Percentiles rank a stretch among this genome's conserved stretches.
phyloP scores from a whole-genome alignment of 2,113 vertebrate species.

The Vicugna pacos region DNA sequence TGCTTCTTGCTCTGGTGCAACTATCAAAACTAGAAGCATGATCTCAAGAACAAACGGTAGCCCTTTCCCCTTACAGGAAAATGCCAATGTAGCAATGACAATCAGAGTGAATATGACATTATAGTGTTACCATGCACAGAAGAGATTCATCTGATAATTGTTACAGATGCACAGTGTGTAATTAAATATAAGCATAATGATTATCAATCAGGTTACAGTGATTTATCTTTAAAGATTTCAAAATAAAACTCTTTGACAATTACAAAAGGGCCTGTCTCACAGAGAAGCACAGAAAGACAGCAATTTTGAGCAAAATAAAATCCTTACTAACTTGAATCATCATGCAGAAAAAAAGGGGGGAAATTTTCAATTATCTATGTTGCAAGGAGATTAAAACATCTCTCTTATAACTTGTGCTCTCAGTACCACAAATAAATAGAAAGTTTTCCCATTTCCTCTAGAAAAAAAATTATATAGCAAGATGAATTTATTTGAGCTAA shows the following conservation, averaged over 20 bases:
- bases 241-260: slow-evolving; percentile 28
- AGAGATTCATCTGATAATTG: neutral
- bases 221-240: slow-evolving; percentile 15
- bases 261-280: neutral
- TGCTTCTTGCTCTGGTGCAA: neutral
- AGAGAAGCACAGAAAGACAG: neutral
- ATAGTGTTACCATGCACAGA: neutral
- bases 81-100: rapidly evolving
- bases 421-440: slow-evolving; percentile 49
- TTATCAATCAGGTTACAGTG: neutral
- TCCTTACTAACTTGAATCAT: neutral
- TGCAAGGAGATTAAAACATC: slow-evolving; percentile 54
- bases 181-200: neutral
- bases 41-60: neutral
- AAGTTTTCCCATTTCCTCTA: slow-evolving; percentile 42
- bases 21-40: neutral
- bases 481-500: slow-evolving; percentile 43
- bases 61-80: neutral
- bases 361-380: slow-evolving; percentile 34
- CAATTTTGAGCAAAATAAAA: neutral
- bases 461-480: neutral
- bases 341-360: neutral
- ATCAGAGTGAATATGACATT: neutral
- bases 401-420: slow-evolving; percentile 36
- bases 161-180: neutral